phyloP scores from a whole-genome alignment of 2,113 vertebrate genomes.

The Oncorhynchus masou region DNA sequence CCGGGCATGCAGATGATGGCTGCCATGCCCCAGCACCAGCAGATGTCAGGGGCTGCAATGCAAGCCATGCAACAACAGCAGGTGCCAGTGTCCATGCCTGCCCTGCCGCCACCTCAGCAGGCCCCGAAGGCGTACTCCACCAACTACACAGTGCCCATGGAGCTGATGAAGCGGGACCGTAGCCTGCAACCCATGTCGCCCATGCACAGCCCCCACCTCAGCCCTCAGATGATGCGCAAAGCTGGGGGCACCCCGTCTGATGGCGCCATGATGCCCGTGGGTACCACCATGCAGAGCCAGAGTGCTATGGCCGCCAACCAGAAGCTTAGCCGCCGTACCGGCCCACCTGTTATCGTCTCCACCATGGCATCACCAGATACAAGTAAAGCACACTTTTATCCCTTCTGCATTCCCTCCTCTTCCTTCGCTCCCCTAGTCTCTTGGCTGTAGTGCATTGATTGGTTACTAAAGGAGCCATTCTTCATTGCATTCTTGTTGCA shows the following conservation, averaged over 20 bases:
- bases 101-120: slow-evolving; percentile 70
- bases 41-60: slow-evolving; percentile 1
- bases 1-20: slow-evolving; percentile 51
- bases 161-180: slow-evolving; percentile 93
- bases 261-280: slow-evolving; percentile 21
- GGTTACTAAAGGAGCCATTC: neutral
- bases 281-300: slow-evolving; percentile 55
- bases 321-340: slow-evolving; percentile 91
- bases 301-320: slow-evolving; percentile 74
- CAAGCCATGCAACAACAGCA: too few species aligned
- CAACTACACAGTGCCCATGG: slow-evolving; percentile 95
- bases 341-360: slow-evolving; percentile 93
- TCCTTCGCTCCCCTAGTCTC: slow-evolving; percentile 33
- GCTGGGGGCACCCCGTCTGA: slow-evolving; percentile 66
- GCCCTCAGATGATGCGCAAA: slow-evolving; percentile 85
- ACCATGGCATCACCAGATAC: slow-evolving; percentile 91
- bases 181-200: slow-evolving; percentile 71
- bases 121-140: slow-evolving; percentile 92
- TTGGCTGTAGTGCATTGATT: slow-evolving; percentile 1
- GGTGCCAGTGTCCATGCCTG: slow-evolving; percentile 64
- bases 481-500: neutral
- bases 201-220: slow-evolving; percentile 80
- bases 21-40: slow-evolving; percentile 66
- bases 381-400: slow-evolving; percentile 81
- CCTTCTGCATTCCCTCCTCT: neutral